Percentiles rank a stretch among this genome's conserved stretches.
phyloP scores from a whole-genome alignment of 2,888 invertebrate genomes.

The Dermolepida albohirtum region DNA sequence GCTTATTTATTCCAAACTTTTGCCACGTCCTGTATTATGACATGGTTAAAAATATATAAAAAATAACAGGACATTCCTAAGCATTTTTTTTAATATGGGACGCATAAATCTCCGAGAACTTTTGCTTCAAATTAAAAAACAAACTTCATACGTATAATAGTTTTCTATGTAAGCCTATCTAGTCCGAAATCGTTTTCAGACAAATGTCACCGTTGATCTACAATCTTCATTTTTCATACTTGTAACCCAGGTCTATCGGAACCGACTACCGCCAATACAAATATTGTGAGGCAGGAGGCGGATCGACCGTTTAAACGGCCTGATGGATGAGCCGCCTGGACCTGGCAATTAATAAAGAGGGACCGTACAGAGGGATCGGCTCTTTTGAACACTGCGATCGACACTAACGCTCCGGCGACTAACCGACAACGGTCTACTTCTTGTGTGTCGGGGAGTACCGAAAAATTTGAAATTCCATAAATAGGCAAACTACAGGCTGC shows the following conservation, averaged over 20 bases:
- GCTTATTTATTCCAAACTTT: too few species aligned
- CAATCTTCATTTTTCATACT: conserved; percentile 58
- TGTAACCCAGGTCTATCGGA: conserved; percentile 40
- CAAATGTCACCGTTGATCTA: conserved; percentile 54
- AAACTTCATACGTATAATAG: too few species aligned
- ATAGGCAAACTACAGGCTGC: too few species aligned
- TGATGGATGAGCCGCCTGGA: conserved; percentile 56
- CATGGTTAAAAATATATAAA: too few species aligned
- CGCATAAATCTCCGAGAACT: too few species aligned
- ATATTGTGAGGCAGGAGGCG: conserved; percentile 58
- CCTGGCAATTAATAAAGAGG: conserved; percentile 52
- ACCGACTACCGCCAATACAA: conserved; percentile 58
- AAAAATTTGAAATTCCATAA: too few species aligned
- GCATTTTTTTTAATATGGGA: too few species aligned
- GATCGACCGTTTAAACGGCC: conserved; percentile 54
- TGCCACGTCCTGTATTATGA: too few species aligned
- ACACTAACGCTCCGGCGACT: too few species aligned
- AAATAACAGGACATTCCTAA: too few species aligned
- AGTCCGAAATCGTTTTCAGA: conserved; percentile 55
- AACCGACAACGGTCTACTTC: too few species aligned
- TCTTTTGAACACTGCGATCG: conserved; percentile 2
- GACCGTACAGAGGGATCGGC: conserved; percentile 10
- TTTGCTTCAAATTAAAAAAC: neutral
- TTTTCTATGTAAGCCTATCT: conserved; percentile 29
- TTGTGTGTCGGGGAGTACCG: too few species aligned